Evolutionary conservation across 2,797 vertebrate species (phyloP).

Genomic region (Falco rusticolus): DNA sequence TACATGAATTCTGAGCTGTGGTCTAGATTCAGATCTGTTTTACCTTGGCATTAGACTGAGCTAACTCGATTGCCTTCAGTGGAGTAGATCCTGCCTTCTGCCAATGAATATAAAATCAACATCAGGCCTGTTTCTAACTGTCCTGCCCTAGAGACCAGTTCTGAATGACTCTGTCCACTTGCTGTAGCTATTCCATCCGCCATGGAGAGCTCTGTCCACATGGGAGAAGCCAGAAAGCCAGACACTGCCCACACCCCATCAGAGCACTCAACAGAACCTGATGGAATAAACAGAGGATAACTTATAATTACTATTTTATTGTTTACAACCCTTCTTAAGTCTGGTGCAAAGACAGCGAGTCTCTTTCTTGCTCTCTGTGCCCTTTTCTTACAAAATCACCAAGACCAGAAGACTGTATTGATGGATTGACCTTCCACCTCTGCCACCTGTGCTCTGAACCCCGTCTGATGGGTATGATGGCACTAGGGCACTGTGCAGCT

Average conservation of each 20-base stretch:
- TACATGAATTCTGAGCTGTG: background rate
- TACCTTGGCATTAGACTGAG: background rate
- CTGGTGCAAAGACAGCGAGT: rapidly evolving
- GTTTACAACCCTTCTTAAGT: background rate
- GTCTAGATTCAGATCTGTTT: background rate
- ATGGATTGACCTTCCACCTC: background rate
- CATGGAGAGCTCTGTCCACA: background rate
- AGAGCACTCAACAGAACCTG: background rate
- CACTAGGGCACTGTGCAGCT: no score
- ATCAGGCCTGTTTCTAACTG: background rate
- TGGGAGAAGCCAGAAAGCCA: background rate
- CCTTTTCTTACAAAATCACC: background rate
- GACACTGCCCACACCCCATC: background rate
- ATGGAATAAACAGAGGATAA: background rate
- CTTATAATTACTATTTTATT: background rate
- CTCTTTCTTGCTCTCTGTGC: background rate
- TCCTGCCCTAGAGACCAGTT: background rate
- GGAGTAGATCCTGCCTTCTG: background rate
- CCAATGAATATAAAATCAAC: background rate
- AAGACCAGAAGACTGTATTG: background rate
- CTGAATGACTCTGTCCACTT: background rate
- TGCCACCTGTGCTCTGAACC: background rate
- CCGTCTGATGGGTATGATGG: rapidly evolving
- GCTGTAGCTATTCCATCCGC: background rate
- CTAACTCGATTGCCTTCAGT: background rate